These are phyloP conservation scores for Hymenopus coronatus DNA, from an alignment of 2,888 invertebrate genomes.

Conservation along the genomic window DNA sequence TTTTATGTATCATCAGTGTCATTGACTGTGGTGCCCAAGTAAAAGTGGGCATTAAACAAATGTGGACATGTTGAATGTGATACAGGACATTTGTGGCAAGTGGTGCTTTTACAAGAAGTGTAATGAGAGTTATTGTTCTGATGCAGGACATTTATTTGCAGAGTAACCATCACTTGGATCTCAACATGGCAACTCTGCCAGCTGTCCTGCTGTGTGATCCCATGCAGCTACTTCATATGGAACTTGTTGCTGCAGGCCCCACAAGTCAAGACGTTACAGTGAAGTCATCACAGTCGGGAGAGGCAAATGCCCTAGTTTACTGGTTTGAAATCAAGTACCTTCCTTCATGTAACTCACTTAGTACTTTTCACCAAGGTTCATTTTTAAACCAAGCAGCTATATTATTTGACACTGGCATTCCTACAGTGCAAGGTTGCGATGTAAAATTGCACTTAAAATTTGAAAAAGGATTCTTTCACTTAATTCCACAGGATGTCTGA, in stretches of 20 bases:
- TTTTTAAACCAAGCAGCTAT: constrained; percentile 53
- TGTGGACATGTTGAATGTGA: too few species aligned
- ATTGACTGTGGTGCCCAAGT: too few species aligned
- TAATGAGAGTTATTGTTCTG: too few species aligned
- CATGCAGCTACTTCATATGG: not conserved
- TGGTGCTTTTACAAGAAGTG: too few species aligned
- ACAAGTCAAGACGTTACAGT: not conserved
- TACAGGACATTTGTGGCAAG: too few species aligned
- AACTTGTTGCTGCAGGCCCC: not conserved
- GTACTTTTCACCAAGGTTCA: constrained; percentile 49
- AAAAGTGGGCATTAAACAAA: too few species aligned
- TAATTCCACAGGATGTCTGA: not conserved
- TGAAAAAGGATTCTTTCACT: constrained; percentile 32
- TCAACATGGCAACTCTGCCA: constrained; percentile 44
- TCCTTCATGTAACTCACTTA: constrained; percentile 45
- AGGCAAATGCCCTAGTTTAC: constrained; percentile 52
- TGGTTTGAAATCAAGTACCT: constrained; percentile 55
- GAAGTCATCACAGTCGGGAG: not conserved
- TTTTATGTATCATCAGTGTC: too few species aligned
- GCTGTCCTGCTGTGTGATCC: not conserved
- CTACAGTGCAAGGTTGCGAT: constrained; percentile 42
- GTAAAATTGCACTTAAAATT: constrained; percentile 41
- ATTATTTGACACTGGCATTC: constrained; percentile 46
- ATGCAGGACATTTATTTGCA: constrained; percentile 30
- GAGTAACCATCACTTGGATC: constrained; percentile 53